These are phyloP conservation scores for Nemoura dubitans DNA, from an alignment of 2,888 invertebrate species.

Conservation along the genomic window DNA sequence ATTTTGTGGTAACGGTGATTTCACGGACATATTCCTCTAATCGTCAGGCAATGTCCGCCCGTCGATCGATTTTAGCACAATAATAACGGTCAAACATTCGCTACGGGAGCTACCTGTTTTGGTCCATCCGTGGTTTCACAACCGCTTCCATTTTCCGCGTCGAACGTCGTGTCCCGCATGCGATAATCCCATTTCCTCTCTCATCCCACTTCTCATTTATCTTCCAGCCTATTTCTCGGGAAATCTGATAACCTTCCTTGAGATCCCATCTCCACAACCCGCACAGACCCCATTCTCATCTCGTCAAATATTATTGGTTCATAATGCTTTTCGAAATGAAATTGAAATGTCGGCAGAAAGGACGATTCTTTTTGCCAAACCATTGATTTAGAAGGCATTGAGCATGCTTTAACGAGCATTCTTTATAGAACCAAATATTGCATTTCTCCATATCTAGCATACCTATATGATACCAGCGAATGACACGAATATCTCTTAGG, in stretches of 20 bases:
- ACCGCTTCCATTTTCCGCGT: background rate
- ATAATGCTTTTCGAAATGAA: background rate
- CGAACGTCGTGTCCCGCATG: background rate
- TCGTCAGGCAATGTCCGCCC: background rate
- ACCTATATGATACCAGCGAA: no score
- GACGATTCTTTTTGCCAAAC: background rate
- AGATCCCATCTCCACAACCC: background rate
- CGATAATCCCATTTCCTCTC: background rate
- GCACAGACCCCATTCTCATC: background rate
- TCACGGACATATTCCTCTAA: background rate
- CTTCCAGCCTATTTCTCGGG: background rate
- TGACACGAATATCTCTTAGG: no score
- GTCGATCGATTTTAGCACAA: background rate
- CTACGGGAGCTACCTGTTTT: background rate
- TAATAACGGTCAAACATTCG: background rate
- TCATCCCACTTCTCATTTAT: background rate
- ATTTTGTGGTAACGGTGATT: background rate
- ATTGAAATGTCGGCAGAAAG: background rate
- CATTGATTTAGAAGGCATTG: no score
- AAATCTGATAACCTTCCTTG: background rate
- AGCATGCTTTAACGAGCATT: no score
- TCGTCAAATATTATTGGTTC: background rate
- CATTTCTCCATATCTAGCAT: no score
- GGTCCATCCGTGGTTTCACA: background rate
- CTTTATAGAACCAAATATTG: no score